These are phyloP conservation scores for Onychomys leucogaster DNA, from an alignment of 2,797 vertebrate species.

Conservation along the genomic window DNA sequence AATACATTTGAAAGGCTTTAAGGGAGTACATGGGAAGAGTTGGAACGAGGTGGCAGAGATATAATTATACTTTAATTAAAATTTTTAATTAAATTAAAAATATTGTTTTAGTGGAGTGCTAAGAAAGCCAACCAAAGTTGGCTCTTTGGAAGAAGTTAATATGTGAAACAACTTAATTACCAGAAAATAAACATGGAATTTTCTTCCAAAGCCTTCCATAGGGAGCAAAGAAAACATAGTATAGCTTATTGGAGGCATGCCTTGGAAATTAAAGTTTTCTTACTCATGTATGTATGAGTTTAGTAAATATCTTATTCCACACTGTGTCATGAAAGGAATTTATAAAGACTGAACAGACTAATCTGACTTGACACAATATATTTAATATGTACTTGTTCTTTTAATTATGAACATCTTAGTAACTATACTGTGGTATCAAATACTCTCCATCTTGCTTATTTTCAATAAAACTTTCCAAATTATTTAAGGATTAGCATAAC, in stretches of 20 bases:
- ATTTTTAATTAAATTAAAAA: background rate
- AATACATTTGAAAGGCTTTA: background rate
- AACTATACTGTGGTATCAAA: background rate
- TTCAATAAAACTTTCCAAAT: constrained; percentile 30
- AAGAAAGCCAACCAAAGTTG: background rate
- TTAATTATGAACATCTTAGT: constrained; percentile 6
- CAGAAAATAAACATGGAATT: background rate
- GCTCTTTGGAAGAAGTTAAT: constrained; percentile 14
- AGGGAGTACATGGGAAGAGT: background rate
- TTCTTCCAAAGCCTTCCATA: background rate
- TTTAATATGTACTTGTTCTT: background rate
- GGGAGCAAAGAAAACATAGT: background rate
- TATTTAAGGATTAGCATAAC: constrained; percentile 33
- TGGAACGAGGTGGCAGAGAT: background rate
- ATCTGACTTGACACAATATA: background rate
- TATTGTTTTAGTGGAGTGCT: background rate
- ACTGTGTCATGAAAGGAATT: background rate
- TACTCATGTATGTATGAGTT: background rate
- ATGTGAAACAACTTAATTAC: background rate
- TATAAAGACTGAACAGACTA: constrained; percentile 9
- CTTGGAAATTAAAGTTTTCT: constrained; percentile 6
- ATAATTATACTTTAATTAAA: background rate
- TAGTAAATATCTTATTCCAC: background rate
- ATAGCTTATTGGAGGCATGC: background rate
- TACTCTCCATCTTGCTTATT: background rate